phyloP scores from a whole-genome alignment of 2,888 invertebrate genomes.

The Epsilonema sp. region DNA sequence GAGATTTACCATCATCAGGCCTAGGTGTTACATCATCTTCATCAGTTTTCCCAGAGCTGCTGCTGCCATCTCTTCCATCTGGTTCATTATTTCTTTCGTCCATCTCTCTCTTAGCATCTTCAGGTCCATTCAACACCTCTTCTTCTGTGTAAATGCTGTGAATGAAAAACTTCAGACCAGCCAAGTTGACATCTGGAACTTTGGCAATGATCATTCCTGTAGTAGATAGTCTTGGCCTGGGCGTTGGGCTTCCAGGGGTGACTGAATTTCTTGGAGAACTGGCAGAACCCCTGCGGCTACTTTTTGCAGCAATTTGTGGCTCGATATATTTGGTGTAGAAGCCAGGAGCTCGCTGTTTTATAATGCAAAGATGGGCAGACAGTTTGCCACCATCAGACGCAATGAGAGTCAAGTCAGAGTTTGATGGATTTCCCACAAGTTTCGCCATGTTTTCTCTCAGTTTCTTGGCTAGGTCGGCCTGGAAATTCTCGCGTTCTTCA shows the following conservation, averaged over 20 bases:
- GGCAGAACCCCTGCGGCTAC: too few species aligned
- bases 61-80: too few species aligned
- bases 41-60: too few species aligned
- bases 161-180: slow-evolving; percentile 15
- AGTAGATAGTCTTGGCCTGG: too few species aligned
- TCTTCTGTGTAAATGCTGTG: slow-evolving; percentile 23
- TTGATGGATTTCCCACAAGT: neutral
- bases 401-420: neutral
- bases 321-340: neutral
- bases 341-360: neutral
- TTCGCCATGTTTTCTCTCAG: neutral
- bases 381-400: neutral
- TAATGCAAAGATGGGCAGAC: neutral
- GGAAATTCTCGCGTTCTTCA: neutral
- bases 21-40: too few species aligned
- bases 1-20: too few species aligned
- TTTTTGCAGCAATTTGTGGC: too few species aligned
- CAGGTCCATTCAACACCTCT: slow-evolving; percentile 11
- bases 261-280: neutral
- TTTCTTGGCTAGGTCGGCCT: neutral
- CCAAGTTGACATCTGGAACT: neutral
- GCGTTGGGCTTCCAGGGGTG: neutral
- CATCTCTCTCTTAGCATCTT: neutral
- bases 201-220: too few species aligned
- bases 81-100: too few species aligned